Base-by-base conservation (phyloP, 2,113 vertebrate species). In the Scophthalmus maximus region DNA sequence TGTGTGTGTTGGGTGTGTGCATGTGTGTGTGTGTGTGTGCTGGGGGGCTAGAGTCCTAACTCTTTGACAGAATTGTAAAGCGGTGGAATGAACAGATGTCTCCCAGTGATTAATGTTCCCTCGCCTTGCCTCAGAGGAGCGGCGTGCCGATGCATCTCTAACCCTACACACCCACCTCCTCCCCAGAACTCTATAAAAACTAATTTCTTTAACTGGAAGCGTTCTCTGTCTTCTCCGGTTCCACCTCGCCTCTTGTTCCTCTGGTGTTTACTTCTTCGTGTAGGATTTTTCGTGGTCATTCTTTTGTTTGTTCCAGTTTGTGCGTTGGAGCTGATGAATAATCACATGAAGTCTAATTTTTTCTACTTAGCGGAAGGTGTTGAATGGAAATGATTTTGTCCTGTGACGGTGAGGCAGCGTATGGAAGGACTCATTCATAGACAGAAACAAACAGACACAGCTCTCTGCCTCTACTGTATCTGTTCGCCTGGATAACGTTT, bases 61-160 rank as follows among this genome's bases (percentile, higher is more conserved):
- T 79, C 88, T 89, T 88, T 92, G 92, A 92, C 88, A 87, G 89
- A 83, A 91, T 89, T 92, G 85, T 92, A 90, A 91, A 91, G 90
- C 60, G 42, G 85, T 84, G 87, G 90, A 92, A 92, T 92, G 89
- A 93, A 88, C 92, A 94, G 91, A 93, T 92, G 92, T 93, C 92
- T 91, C 80, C 67, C 78, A 87, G 77, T 93, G 92, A 94, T 92
- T 89, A 93, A 92, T 93, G 92, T 86, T 84, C 88, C 85, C 88
- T 76, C 73, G 73, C 81, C 69, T 82, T 72, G 73, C 84, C 85
- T 91, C 87, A 82, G 79, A 89, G 87, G 77, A 84, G 76, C 81
- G 69, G 62, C 73, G 62, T 84, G 86, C 83, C 77, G 51, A 75
- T 86, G 82, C 83, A 83, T 86, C 81, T 83, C 86, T 80, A 73